Evolutionary conservation across 2,797 vertebrate genomes (phyloP).

Genomic region (Cyclopterus lumpus): DNA sequence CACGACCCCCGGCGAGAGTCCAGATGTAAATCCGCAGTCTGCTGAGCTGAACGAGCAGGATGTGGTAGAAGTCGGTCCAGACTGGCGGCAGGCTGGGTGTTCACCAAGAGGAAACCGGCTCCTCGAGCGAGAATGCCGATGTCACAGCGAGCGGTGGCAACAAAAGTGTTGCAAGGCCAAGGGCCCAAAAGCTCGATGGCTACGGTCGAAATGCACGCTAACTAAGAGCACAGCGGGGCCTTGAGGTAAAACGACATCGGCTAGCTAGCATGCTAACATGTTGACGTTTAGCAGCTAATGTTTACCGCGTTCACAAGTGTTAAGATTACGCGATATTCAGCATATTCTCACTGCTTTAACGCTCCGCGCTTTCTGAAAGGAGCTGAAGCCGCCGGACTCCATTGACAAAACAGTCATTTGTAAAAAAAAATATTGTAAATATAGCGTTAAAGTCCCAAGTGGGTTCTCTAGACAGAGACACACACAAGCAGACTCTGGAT

Average conservation of each 20-base stretch:
- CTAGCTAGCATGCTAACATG: not conserved
- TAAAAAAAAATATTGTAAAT: not conserved
- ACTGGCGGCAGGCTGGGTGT: slow-evolving; percentile 16
- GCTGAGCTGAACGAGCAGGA: slow-evolving; percentile 63
- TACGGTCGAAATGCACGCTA: not conserved
- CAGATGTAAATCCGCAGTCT: slow-evolving; percentile 63
- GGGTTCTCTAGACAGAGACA: no score
- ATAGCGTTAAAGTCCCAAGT: no score
- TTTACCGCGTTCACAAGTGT: not conserved
- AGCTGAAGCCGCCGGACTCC: not conserved
- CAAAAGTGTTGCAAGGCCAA: slow-evolving; percentile 6
- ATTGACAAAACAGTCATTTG: not conserved
- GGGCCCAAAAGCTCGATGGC: not conserved
- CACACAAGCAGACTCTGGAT: not conserved
- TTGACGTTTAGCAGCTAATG: no score
- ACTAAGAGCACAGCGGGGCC: not conserved
- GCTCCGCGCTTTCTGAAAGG: not conserved
- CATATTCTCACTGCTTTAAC: no score
- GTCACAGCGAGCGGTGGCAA: slow-evolving; percentile 7
- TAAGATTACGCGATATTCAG: no score
- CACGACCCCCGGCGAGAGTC: slow-evolving; percentile 50
- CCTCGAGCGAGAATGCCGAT: slow-evolving; percentile 37
- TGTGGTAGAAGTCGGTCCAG: slow-evolving; percentile 57
- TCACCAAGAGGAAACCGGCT: slow-evolving; percentile 53
- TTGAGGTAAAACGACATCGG: not conserved